Base-by-base conservation (phyloP, 2,113 vertebrate genomes). In the Hippolais icterina region DNA sequence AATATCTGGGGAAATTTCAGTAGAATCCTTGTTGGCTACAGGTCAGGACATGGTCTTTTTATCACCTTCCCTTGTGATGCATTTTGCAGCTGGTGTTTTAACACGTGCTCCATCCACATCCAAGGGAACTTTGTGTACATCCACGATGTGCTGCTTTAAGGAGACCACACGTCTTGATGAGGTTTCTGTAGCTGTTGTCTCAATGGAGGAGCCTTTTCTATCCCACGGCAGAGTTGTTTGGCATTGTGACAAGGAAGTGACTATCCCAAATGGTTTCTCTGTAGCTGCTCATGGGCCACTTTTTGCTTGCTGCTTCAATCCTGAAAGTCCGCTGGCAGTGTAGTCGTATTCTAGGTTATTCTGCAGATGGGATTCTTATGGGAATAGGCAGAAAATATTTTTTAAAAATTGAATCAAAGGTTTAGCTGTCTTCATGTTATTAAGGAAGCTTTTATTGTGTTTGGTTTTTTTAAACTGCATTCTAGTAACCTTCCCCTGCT, bases 351-450 rank as follows among this genome's bases (percentile, higher is more conserved):
- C 59, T 65, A 65, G 57, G 54, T 76, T 79, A 50, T 80, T 90
- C 74, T 94, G 75, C 78, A 96, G 84, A 46, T 94, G 75, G 47
- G 33, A 72, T 80, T 91, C 89, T 83, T 83, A 35, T 6, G 54
- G 70, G 63, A 89, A 78, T 87, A 95, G 37, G 57, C 9, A 68
- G 76, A 94, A 94, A 75, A 72, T 23, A 72, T 17, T 65, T 70
- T 31, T 21, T 3, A 28, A 91, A 77, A 68, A 24, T 56, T n/a
- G 27, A 60, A 71, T 52, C 15, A 78, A 60, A 80, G 9, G 24
- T 49, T 80, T 65, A 25, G 60, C 13, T 84, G 60, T 89, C 80
- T 39, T 95, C 13, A 44, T 89, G 21, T 39, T 75, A 12, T 82
- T 75, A 63, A 68, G 33, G 23, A 84, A 22, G 61, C 31, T 74